These are phyloP conservation scores for Pandemis cinnamomeana DNA, from an alignment of 2,888 invertebrate species.

Conservation along the genomic window DNA sequence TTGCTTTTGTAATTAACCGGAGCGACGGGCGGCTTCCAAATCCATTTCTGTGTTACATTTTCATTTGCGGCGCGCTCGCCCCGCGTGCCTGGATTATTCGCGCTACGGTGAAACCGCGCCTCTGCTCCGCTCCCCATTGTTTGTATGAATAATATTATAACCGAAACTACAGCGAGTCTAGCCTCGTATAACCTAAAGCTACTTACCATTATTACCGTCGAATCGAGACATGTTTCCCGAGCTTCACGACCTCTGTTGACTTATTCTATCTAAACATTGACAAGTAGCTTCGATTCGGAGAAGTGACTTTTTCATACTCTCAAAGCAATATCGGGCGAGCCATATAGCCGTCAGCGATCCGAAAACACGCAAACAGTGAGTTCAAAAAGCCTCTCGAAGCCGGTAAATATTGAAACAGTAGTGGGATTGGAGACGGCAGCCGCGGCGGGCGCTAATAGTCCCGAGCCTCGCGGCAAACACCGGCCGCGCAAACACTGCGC, in stretches of 20 bases:
- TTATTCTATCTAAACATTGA: constrained; percentile 67
- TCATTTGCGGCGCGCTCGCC: constrained; percentile 81
- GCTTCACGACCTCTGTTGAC: constrained; percentile 61
- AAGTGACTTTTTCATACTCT: constrained; percentile 80
- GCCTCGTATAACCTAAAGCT: constrained; percentile 1
- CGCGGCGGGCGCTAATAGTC: constrained; percentile 76
- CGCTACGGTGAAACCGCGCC: constrained; percentile 68
- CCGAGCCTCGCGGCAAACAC: constrained; percentile 82
- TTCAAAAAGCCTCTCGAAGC: constrained; percentile 84
- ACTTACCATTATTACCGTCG: constrained; percentile 43
- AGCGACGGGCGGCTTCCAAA: constrained; percentile 85
- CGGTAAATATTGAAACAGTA: constrained; percentile 84
- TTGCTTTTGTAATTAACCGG: constrained; percentile 85
- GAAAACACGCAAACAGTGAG: constrained; percentile 83
- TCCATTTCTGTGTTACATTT: constrained; percentile 85
- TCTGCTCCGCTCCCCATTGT: constrained; percentile 53
- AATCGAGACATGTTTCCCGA: constrained; percentile 42
- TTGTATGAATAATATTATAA: constrained; percentile 54
- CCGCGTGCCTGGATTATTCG: constrained; percentile 71
- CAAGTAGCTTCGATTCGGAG: constrained; percentile 67
- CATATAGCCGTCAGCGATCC: constrained; percentile 81
- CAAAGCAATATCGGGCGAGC: constrained; percentile 78
- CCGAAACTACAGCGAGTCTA: constrained; percentile 51
- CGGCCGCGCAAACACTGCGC: constrained; percentile 69
- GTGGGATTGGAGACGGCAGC: constrained; percentile 81